A percentile compares a stretch with the other conserved stretches of the same genome.
Conservation (phyloP, 2,888 invertebrate genomes). For the Aricia artaxerxes region DNA sequence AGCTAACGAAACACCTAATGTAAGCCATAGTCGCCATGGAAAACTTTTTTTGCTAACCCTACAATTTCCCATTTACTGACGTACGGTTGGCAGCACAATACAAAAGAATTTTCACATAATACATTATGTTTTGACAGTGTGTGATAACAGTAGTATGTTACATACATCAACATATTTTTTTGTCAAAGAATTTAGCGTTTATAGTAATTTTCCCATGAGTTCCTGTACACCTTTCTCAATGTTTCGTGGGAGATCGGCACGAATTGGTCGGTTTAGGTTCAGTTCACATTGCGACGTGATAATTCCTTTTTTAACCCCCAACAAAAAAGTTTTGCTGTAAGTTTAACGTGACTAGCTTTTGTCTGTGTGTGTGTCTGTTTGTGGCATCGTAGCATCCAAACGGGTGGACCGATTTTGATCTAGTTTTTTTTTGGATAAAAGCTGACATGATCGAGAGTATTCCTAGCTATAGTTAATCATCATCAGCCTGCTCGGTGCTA, state of each 20-base stretch:
- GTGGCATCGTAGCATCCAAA: no score
- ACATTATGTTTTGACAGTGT: slow-evolving; percentile 22
- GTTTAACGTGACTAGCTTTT: no score
- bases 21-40: not conserved
- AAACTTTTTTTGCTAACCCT: slow-evolving; percentile 33
- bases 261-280: not conserved
- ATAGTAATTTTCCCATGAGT: not conserved
- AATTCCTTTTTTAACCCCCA: no score
- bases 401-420: no score
- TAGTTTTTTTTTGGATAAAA: no score
- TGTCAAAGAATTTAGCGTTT: not conserved
- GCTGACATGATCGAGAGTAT: no score
- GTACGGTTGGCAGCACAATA: not conserved
- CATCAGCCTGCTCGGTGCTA: no score
- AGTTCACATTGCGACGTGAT: no score
- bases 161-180: not conserved
- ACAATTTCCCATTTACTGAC: slow-evolving; percentile 37
- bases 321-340: no score
- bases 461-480: no score
- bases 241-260: not conserved
- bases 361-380: no score
- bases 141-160: not conserved
- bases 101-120: slow-evolving; percentile 15
- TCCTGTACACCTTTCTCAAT: not conserved
- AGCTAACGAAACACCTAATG: not conserved